These are phyloP conservation scores for Lysiphlebus fabarum DNA, from an alignment of 1,140 invertebrate species.

Conservation along the genomic window DNA sequence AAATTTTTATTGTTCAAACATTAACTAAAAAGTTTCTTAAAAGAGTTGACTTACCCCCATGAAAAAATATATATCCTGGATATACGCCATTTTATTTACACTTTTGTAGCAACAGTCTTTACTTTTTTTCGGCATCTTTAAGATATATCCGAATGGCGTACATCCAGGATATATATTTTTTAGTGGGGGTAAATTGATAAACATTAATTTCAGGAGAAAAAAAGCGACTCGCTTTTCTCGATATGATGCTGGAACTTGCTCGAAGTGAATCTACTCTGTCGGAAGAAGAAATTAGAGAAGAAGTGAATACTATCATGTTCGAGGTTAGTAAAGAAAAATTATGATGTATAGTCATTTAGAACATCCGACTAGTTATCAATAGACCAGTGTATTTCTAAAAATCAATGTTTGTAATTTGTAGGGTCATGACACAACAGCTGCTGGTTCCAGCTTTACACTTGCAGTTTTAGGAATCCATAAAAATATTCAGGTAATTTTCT, in stretches of 20 bases:
- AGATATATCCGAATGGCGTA: no score
- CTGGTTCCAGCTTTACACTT: constrained; percentile 75
- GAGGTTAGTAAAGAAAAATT: constrained; percentile 67
- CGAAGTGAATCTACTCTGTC: constrained; percentile 61
- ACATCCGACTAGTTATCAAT: no score
- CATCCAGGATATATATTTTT: no score
- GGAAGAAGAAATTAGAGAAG: constrained; percentile 78
- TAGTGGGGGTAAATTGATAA: no score
- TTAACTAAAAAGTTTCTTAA: constrained; percentile 16
- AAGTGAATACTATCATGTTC: constrained; percentile 87
- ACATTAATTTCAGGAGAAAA: constrained; percentile 58
- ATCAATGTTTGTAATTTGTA: constrained; percentile 37
- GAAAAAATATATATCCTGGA: no score
- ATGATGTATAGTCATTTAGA: no score
- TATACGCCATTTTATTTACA: no score
- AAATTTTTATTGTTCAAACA: neutral
- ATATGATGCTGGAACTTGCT: constrained; percentile 73
- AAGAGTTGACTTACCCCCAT: no score
- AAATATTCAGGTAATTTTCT: constrained; percentile 63
- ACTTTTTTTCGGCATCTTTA: no score
- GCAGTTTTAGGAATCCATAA: constrained; percentile 73
- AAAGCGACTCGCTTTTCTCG: constrained; percentile 78
- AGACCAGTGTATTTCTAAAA: constrained; percentile 2
- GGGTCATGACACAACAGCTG: constrained; percentile 87
- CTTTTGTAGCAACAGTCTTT: no score